Evolutionary conservation across 2,797 vertebrate genomes (phyloP).

Genomic region (Tiaroga cobitis): DNA sequence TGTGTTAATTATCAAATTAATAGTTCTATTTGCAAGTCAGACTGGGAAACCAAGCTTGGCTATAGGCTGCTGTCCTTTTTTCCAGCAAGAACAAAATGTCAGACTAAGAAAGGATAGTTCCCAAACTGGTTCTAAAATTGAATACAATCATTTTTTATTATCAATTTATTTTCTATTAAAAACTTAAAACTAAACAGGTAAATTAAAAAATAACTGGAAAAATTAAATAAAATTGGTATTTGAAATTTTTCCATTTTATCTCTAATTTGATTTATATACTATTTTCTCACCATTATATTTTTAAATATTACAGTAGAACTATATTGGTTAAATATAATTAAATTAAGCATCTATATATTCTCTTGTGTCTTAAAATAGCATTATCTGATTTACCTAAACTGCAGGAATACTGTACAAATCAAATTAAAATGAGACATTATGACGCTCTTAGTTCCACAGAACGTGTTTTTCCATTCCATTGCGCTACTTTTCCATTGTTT

Average conservation of each 20-base stretch:
- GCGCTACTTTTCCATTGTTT: too few relatives aligned
- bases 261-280: neutral
- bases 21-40: neutral
- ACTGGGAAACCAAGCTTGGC: neutral
- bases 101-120: neutral
- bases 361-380: neutral
- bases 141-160: neutral
- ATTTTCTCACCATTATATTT: neutral
- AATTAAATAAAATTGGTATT: neutral
- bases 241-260: neutral
- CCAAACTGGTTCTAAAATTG: neutral
- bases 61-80: neutral
- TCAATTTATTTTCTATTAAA: neutral
- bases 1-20: conserved; percentile 33
- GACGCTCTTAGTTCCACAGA: too few relatives aligned
- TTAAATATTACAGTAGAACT: neutral
- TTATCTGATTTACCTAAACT: neutral
- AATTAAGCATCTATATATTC: neutral
- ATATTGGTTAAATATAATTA: neutral
- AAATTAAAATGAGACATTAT: neutral
- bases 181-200: neutral
- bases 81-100: neutral
- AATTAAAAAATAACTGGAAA: neutral
- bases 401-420: neutral
- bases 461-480: too few relatives aligned